Conservation (phyloP, 2,888 invertebrate genomes). For the Abrostola triplasia region DNA sequence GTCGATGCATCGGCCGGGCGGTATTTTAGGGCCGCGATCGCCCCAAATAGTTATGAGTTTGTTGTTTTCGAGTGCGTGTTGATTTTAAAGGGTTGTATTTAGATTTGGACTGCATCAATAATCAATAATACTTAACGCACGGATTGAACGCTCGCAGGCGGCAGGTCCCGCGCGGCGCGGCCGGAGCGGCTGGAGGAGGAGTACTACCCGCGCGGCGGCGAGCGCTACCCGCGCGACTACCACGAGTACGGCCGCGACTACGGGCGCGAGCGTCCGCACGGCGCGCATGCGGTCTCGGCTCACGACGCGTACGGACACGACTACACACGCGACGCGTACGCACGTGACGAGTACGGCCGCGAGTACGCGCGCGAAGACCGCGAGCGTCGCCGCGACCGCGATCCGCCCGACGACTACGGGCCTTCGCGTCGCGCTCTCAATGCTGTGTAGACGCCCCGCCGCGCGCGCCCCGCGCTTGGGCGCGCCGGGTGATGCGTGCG, state of each 20-base stretch:
- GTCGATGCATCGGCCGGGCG: slow-evolving; percentile 44
- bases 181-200: slow-evolving; percentile 89
- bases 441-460: slow-evolving; percentile 89
- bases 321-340: slow-evolving; percentile 76
- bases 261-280: slow-evolving; percentile 59
- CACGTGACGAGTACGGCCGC: slow-evolving; percentile 81
- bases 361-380: slow-evolving; percentile 84
- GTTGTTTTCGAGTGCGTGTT: slow-evolving; percentile 57
- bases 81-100: slow-evolving; percentile 43
- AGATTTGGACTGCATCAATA: neutral
- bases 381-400: slow-evolving; percentile 78
- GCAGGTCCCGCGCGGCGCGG: slow-evolving; percentile 84
- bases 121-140: neutral
- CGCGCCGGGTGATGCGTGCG: slow-evolving; percentile 53
- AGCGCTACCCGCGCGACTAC: slow-evolving; percentile 69
- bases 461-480: slow-evolving; percentile 32
- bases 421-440: slow-evolving; percentile 91
- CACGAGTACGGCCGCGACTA: slow-evolving; percentile 56
- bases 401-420: slow-evolving; percentile 87
- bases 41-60: slow-evolving; percentile 52
- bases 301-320: slow-evolving; percentile 76
- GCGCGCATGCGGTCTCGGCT: slow-evolving; percentile 42
- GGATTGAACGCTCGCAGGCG: slow-evolving; percentile 63
- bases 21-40: slow-evolving; percentile 28
- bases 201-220: slow-evolving; percentile 77